These are phyloP conservation scores for Tanytarsus gracilentus DNA, from an alignment of 2,888 invertebrate genomes.

Conservation along the genomic window DNA sequence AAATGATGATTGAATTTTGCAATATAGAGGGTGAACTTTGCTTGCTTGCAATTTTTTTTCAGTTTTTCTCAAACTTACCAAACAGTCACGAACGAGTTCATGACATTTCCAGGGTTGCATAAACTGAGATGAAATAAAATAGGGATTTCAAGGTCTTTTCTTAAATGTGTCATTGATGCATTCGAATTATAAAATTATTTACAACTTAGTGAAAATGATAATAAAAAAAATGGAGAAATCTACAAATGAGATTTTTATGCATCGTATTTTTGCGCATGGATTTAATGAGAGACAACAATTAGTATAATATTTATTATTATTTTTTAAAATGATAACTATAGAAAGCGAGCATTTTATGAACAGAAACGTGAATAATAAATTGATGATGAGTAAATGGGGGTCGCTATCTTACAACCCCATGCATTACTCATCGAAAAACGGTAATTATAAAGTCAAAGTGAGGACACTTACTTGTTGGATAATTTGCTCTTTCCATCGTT, in stretches of 20 bases:
- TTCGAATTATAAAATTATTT: too few species aligned
- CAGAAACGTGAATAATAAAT: neutral
- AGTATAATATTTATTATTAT: too few species aligned
- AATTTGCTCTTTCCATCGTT: slow-evolving; percentile 80
- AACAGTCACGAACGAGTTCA: slow-evolving; percentile 81
- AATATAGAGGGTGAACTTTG: too few species aligned
- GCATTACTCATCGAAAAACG: too few species aligned
- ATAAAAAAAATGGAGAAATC: too few species aligned
- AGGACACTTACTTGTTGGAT: slow-evolving; percentile 63
- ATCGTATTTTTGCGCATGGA: too few species aligned
- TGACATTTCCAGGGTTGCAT: slow-evolving; percentile 70
- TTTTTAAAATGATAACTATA: slow-evolving; percentile 7
- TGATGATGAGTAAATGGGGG: neutral
- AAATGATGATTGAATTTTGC: too few species aligned
- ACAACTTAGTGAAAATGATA: too few species aligned
- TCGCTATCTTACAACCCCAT: too few species aligned
- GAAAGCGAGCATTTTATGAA: neutral
- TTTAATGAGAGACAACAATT: too few species aligned
- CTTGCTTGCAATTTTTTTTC: neutral
- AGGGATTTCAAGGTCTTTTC: slow-evolving; percentile 25
- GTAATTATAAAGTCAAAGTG: neutral
- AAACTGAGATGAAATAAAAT: slow-evolving; percentile 47
- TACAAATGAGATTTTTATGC: too few species aligned
- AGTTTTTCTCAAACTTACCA: slow-evolving; percentile 57
- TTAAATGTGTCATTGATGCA: neutral